Evolutionary conservation across 2,888 invertebrate genomes (phyloP).

Genomic region (Coremacera marginata): DNA sequence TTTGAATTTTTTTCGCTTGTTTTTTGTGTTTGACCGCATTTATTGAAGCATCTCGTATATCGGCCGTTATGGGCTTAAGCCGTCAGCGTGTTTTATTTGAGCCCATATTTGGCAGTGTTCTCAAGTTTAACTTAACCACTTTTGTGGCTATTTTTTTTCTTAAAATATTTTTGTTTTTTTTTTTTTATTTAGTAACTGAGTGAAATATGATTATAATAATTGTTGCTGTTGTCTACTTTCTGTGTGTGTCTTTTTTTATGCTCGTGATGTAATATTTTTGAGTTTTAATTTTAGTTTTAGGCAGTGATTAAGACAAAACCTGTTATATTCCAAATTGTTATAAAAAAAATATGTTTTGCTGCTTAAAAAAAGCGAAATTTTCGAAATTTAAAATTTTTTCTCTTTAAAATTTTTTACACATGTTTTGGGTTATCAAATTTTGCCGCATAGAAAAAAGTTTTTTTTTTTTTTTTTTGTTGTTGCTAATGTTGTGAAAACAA

Average conservation of each 20-base stretch:
- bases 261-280: background rate
- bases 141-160: slow-evolving; percentile 10
- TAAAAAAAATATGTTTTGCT: too few relatives aligned
- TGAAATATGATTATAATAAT: background rate
- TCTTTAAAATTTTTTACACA: too few relatives aligned
- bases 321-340: background rate
- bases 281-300: background rate
- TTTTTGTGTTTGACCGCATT: slow-evolving; percentile 25
- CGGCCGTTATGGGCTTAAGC: background rate
- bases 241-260: background rate
- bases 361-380: background rate
- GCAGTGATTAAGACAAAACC: background rate
- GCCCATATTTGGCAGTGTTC: slow-evolving; percentile 22
- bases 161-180: background rate
- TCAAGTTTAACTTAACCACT: slow-evolving; percentile 18
- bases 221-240: background rate
- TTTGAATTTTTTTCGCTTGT: background rate
- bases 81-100: slow-evolving; percentile 3
- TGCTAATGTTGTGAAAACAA: too few relatives aligned
- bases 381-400: background rate
- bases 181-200: background rate
- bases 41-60: background rate
- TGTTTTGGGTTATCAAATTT: too few relatives aligned
- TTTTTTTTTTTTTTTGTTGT: too few relatives aligned
- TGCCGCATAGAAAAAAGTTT: too few relatives aligned